Percentiles rank a stretch among this genome's conserved stretches.
Conservation (phyloP, 1,140 invertebrate species). For the Brachionus rotundiformis region DNA sequence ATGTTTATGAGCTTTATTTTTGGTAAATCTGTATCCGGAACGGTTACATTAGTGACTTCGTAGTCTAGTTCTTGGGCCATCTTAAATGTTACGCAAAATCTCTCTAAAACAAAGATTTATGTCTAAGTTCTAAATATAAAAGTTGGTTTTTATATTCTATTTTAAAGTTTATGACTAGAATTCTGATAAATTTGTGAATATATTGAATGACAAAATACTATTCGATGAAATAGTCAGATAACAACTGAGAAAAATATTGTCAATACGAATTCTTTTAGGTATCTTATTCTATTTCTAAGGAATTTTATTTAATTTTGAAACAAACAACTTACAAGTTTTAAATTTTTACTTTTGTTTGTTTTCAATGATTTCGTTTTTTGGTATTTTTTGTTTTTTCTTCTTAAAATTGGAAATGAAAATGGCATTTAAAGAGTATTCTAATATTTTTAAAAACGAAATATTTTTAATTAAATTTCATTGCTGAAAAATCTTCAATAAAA, state of each 20-base stretch:
- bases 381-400: not conserved
- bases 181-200: not conserved
- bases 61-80: constrained; percentile 4
- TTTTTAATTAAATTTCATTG: constrained; percentile 2
- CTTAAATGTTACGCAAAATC: not conserved
- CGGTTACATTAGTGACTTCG: not conserved
- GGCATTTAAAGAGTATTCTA: not conserved
- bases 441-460: not conserved
- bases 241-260: not conserved
- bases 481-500: not conserved
- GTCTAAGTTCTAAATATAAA: not conserved
- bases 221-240: constrained; percentile 6
- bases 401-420: not conserved
- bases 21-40: constrained; percentile 13
- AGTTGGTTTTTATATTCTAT: not conserved
- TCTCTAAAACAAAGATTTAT: not conserved
- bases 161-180: not conserved
- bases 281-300: not conserved
- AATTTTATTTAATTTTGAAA: constrained; percentile 18
- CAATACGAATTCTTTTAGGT: not conserved
- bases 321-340: not conserved
- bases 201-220: not conserved
- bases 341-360: not conserved
- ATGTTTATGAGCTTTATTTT: constrained; percentile 37
- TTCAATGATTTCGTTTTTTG: not conserved